A percentile compares a stretch with the other conserved stretches of the same genome.
Conservation (phyloP, 1,140 invertebrate species). For the Heliconius melpomene region DNA sequence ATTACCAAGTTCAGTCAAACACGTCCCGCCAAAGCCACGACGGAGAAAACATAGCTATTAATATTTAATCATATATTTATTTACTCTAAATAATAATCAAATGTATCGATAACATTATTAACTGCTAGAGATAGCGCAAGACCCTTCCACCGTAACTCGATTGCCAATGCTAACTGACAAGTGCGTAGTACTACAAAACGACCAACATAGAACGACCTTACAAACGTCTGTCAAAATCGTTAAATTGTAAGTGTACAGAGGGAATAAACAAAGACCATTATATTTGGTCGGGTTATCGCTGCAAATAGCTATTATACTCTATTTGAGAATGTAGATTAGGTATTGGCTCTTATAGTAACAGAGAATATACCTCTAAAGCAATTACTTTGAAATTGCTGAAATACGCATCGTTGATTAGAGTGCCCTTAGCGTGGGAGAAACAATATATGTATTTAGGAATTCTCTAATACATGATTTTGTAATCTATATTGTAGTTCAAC, state of each 20-base stretch:
- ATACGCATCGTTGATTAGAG: conserved; percentile 59
- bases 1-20: too few species aligned
- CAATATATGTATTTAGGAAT: not conserved
- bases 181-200: conserved; percentile 47
- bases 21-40: too few species aligned
- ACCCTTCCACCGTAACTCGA: conserved; percentile 72
- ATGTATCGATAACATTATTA: conserved; percentile 72
- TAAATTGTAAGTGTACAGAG: conserved; percentile 27
- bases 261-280: conserved; percentile 49
- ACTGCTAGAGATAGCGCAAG: conserved; percentile 63
- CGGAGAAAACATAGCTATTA: not conserved
- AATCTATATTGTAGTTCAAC: too few species aligned
- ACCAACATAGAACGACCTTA: conserved; percentile 51
- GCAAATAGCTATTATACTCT: conserved; percentile 61
- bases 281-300: conserved; percentile 48
- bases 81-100: conserved; percentile 52
- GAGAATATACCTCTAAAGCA: conserved; percentile 57
- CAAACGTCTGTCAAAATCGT: not conserved
- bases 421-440: conserved; percentile 46
- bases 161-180: conserved; percentile 70
- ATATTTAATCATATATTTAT: conserved; percentile 14
- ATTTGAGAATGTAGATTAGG: conserved; percentile 77
- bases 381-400: conserved; percentile 73
- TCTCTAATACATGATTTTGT: too few species aligned
- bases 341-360: conserved; percentile 62